These are phyloP conservation scores for Smithornis capensis DNA, from an alignment of 2,113 vertebrate species.

Conservation along the genomic window DNA sequence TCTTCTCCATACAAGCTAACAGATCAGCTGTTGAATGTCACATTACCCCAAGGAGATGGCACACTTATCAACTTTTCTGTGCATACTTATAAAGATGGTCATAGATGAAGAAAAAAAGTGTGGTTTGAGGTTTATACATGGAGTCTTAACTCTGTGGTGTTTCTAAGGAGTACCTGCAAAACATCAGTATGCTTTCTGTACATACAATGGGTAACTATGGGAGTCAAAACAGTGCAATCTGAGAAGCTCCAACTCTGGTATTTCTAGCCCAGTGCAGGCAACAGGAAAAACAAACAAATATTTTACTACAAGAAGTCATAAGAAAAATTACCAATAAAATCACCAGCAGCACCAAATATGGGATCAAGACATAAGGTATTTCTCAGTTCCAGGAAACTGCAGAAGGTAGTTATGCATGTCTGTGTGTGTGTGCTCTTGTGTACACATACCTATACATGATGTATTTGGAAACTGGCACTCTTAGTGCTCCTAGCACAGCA, in stretches of 20 bases:
- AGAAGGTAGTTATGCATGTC: neutral
- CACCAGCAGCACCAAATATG: neutral
- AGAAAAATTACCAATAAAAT: neutral
- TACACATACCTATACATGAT: accelerated
- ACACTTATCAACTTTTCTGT: neutral
- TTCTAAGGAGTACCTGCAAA: neutral
- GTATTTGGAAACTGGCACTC: neutral
- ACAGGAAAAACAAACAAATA: neutral
- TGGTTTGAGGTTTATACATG: neutral
- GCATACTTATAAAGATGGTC: neutral
- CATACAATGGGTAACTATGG: accelerated
- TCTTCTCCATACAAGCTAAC: no score
- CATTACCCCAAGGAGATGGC: neutral
- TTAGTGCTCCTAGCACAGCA: neutral
- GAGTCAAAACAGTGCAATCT: neutral
- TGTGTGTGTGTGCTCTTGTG: neutral
- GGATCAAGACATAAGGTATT: neutral
- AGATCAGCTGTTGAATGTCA: no score
- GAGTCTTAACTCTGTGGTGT: neutral
- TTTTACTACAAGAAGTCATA: neutral
- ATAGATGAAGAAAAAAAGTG: neutral
- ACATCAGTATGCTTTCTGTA: neutral
- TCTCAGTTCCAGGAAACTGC: neutral
- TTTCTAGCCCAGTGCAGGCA: neutral
- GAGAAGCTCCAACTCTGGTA: neutral